These are phyloP conservation scores for Apotomis betuletana DNA, from an alignment of 2,888 invertebrate species.

Conservation along the genomic window DNA sequence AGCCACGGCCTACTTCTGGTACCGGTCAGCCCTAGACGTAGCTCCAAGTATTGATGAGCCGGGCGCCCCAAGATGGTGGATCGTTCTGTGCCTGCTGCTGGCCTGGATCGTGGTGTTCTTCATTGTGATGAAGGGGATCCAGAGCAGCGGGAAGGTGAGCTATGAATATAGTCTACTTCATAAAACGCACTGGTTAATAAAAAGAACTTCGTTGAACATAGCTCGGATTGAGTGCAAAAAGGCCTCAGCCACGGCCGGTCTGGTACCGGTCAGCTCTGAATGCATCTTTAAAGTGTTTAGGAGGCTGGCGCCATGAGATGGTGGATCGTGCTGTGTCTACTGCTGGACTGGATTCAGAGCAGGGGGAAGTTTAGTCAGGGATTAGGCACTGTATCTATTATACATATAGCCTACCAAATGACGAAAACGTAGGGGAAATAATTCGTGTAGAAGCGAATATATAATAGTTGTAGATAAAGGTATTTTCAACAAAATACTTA, in stretches of 20 bases:
- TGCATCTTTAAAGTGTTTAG: slow-evolving; percentile 91
- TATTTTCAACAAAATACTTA: too few relatives aligned
- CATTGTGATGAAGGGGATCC: slow-evolving; percentile 98
- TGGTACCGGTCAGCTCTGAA: slow-evolving; percentile 96
- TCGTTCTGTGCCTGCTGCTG: slow-evolving; percentile 92
- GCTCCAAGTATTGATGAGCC: slow-evolving; percentile 93
- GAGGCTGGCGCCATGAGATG: slow-evolving; percentile 93
- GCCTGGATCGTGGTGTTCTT: slow-evolving; percentile 97
- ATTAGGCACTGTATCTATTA: too few relatives aligned
- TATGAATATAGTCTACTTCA: background rate
- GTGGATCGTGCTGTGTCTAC: slow-evolving; percentile 95
- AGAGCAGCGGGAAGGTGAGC: slow-evolving; percentile 95
- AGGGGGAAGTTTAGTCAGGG: slow-evolving; percentile 87
- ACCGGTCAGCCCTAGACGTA: slow-evolving; percentile 93
- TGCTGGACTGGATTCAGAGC: slow-evolving; percentile 97
- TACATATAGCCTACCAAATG: too few relatives aligned
- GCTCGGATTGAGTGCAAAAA: slow-evolving; percentile 89
- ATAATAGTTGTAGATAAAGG: too few relatives aligned
- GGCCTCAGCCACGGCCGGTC: slow-evolving; percentile 94
- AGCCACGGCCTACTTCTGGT: slow-evolving; percentile 97
- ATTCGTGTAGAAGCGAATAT: too few relatives aligned
- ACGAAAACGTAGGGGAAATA: too few relatives aligned
- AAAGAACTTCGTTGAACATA: slow-evolving; percentile 62
- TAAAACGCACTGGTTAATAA: too few relatives aligned
- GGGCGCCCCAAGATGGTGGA: slow-evolving; percentile 96